Evolutionary conservation across 2,888 invertebrate genomes (phyloP).

Genomic region (Bembecia ichneumoniformis): DNA sequence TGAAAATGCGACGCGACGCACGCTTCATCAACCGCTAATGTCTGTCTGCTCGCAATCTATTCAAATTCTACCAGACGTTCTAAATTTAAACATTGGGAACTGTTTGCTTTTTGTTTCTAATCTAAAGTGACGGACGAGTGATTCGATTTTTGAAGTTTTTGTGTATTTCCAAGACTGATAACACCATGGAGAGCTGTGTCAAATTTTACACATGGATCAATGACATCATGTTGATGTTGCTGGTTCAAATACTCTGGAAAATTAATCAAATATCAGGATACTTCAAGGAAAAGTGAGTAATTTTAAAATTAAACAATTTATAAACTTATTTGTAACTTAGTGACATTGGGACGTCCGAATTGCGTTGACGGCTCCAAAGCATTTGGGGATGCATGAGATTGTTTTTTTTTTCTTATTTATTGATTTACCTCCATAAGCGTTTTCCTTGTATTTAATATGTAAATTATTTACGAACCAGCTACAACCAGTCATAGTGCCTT

Average conservation of each 20-base stretch:
- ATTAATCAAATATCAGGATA: constrained; percentile 63
- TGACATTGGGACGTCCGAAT: no score
- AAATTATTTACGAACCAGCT: no score
- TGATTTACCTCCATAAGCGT: no score
- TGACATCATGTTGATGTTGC: constrained; percentile 58
- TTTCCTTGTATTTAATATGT: no score
- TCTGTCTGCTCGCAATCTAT: not conserved
- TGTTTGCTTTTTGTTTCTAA: no score
- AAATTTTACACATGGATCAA: constrained; percentile 64
- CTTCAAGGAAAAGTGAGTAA: constrained; percentile 61
- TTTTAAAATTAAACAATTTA: not conserved
- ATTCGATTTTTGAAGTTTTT: constrained; percentile 49
- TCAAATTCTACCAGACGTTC: constrained; percentile 6
- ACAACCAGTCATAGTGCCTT: no score
- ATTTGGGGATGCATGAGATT: no score
- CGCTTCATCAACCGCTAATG: not conserved
- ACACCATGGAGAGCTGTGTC: constrained; percentile 61
- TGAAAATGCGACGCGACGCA: constrained; percentile 18
- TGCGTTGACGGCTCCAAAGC: no score
- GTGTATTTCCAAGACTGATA: constrained; percentile 45
- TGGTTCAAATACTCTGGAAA: constrained; percentile 66
- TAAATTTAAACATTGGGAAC: constrained; percentile 29
- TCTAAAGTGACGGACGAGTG: constrained; percentile 54
- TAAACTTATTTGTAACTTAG: no score
- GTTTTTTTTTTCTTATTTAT: no score